Evolutionary conservation across 2,888 invertebrate genomes (phyloP), one percentile per base, ranked within the genome.

Genomic region (Pasiphila rectangulata): DNA sequence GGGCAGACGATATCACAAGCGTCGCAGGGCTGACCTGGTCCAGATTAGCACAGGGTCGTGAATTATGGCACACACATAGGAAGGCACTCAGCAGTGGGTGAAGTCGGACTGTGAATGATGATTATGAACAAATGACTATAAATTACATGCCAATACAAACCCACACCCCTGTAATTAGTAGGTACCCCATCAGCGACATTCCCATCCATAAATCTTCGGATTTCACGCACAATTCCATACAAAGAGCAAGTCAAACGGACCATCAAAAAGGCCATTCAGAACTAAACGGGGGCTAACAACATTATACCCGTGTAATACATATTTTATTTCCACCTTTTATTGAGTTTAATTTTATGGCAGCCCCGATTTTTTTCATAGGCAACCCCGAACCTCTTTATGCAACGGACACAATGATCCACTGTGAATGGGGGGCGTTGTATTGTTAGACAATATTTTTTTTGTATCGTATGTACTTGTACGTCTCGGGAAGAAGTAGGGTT

Each of bases 291-390:
- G 77, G 64, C 83, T 85, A 85, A 87, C 88, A 87, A 86, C 86
- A 84, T 87, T 85, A 87, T 88, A 83, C 82, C 75, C 83, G 73
- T 88, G 87, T 88, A 82, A 88, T 87, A 88, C 86, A 87, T 87
- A 86, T 87, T 87, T 86, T 85, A 87, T 86, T 75, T 75, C 74
- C 70, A 81, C 83, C 84, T 82, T 69, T 83, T 83, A 84, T 84
- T 61, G 70, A 78, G 73, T 84, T 84, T 84, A 78, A 83, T 86
- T 87, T 87, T 86, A 85, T 85, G 69, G 82, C 81, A 82, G 72
- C 79, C 82, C 82, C 69, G 78, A 34, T 29, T 50, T 49, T 57
- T 57, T 54, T 37, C 39, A 35, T 48, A 47, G 69, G 79, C 81
- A 81, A 73, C 79, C 81, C 81, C 67, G 76, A 20, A 27, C 13